Evolutionary conservation across 2,113 vertebrate genomes (phyloP), one percentile per base, ranked within the genome.

Genomic region (Chloroceryle aenea): DNA sequence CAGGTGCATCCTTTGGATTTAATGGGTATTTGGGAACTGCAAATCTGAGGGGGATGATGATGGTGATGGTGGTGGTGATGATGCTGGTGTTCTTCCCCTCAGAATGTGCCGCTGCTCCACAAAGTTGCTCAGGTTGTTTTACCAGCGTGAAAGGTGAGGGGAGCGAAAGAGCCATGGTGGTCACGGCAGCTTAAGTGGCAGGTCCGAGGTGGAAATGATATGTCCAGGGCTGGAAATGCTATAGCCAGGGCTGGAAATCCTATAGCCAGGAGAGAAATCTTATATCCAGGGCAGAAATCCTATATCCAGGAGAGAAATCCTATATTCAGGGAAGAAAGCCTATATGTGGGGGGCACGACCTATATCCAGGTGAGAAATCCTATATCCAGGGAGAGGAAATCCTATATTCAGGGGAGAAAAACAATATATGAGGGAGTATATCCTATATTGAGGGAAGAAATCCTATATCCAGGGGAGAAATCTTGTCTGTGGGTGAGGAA

Each of bases 91-190:
- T 83, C 47, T 25, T 82, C 71, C 84, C 1, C 0, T 16, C 2
- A 3, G 50, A 74, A 61, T 0, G 0, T 29, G 50, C 20, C 45
- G 9, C 0, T 1, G 67, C n/a, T 63, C 72, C 8, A 38, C 3
- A 0, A 85, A 93, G 88, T 91, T 89, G 21, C n/a, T 91, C 3
- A 0, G 61, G 52, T 75, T 76, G 87, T 80, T 95, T 94, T 68
- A 42, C 53, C 5, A 0, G 5, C 3, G 48, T 6, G 10, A 89
- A 86, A 84, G 90, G 67, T 27, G 80, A 91, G 29, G 43, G 72
- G 36, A 84, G 47, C 10, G 5, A 72, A 88, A 38, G 78, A 92
- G 64, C 19, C 2, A 19, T 4, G 1, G 48, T 50, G 48, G 48
- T 25, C 1, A 3, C 8, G 1, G 48, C 1, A 3, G 78, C 47